phyloP scores from a whole-genome alignment of 2,797 vertebrate genomes.

The Cottoperca gobio region DNA sequence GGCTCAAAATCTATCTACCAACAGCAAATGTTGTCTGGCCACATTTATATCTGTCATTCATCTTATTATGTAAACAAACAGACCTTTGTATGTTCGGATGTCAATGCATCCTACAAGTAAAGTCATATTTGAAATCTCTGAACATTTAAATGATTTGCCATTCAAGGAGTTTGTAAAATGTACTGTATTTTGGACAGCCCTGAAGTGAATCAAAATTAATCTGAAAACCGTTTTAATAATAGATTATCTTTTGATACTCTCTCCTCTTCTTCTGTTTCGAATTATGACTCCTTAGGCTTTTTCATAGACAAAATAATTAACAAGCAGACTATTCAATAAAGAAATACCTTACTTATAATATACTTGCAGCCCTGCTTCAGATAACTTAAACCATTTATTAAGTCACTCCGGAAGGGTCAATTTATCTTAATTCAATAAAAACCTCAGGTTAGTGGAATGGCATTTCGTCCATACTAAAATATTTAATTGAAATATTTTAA shows the following conservation, averaged over 20 bases:
- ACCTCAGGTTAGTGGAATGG: neutral
- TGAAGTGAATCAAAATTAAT: neutral
- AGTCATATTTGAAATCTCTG: no score
- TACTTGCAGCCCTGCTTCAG: neutral
- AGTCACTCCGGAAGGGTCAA: neutral
- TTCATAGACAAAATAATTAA: neutral
- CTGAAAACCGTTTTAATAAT: neutral
- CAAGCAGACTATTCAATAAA: neutral
- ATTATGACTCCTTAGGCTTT: neutral
- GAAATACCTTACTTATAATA: neutral
- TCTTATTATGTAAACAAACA: neutral
- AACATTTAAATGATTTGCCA: no score
- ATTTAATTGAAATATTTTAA: neutral
- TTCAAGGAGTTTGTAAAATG: neutral
- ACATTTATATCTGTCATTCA: neutral
- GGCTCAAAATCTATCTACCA: no score
- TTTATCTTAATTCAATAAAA: neutral
- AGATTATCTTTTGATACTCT: neutral
- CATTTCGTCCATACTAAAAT: constrained; percentile 1
- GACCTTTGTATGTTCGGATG: neutral
- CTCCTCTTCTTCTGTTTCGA: neutral
- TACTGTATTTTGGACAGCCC: neutral
- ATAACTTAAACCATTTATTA: neutral
- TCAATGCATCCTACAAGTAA: neutral
- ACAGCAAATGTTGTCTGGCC: neutral